Conservation (phyloP, 2,888 invertebrate species). For the Plebejus anna region DNA sequence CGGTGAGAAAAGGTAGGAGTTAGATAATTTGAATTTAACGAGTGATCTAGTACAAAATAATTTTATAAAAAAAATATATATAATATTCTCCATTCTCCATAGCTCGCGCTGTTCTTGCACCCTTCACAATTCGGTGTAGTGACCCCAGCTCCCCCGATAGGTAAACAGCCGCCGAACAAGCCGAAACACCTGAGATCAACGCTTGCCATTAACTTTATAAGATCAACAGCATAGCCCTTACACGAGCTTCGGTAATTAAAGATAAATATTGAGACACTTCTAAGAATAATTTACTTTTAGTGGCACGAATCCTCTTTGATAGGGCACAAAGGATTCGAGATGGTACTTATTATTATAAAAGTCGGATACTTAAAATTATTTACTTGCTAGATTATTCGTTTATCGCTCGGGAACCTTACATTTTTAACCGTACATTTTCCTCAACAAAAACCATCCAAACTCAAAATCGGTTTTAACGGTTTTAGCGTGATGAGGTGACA, state of each 20-base stretch:
- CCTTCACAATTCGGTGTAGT: conserved; percentile 62
- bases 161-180: conserved; percentile 52
- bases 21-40: too few species aligned
- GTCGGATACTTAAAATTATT: too few species aligned
- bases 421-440: too few species aligned
- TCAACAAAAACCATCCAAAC: too few species aligned
- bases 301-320: background rate
- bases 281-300: background rate
- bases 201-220: conserved; percentile 45
- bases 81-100: conserved; percentile 41
- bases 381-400: too few species aligned
- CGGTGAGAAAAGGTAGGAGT: too few species aligned
- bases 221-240: conserved; percentile 40
- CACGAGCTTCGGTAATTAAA: conserved; percentile 50
- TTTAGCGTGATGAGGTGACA: too few species aligned
- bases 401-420: too few species aligned
- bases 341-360: too few species aligned
- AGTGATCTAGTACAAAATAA: too few species aligned
- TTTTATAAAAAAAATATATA: too few species aligned
- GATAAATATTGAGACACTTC: conserved; percentile 46
- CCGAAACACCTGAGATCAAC: conserved; percentile 62
- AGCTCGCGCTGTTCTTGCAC: conserved; percentile 47
- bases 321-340: background rate
- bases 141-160: conserved; percentile 59
- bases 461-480: too few species aligned